A percentile compares a stretch with the other conserved stretches of the same genome.
Conservation (phyloP, 2,888 invertebrate genomes). For the Theodoxus fluviatilis region DNA sequence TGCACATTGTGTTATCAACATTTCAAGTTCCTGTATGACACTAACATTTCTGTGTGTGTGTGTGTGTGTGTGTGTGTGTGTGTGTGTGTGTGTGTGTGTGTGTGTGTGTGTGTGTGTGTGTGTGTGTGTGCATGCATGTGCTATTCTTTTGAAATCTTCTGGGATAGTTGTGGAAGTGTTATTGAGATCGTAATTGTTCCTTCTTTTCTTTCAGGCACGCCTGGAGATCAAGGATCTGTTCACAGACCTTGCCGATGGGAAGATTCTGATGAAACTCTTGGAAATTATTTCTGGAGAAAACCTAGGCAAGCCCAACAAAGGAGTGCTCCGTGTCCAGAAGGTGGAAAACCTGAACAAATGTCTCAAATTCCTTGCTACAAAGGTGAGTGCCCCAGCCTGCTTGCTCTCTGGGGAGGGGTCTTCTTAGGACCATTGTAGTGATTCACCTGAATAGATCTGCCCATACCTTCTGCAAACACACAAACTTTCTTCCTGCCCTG, state of each 20-base stretch:
- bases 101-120: conserved; percentile 10
- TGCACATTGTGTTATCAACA: not conserved
- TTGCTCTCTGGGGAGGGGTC: no score
- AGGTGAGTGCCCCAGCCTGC: conserved; percentile 71
- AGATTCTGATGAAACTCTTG: conserved; percentile 87
- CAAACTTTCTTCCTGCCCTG: no score
- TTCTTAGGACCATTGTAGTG: no score
- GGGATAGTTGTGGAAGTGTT: not conserved
- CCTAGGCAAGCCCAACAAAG: conserved; percentile 93
- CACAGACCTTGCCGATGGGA: conserved; percentile 93
- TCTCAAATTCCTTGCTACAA: conserved; percentile 92
- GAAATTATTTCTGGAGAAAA: conserved; percentile 99
- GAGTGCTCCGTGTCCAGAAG: conserved; percentile 96
- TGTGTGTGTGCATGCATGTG: not conserved
- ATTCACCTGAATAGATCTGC: no score
- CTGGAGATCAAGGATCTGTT: conserved; percentile 98
- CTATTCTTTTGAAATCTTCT: not conserved
- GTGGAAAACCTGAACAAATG: conserved; percentile 99
- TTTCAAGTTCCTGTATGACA: no score
- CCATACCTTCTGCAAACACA: no score
- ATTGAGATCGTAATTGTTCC: not conserved
- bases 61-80: conserved; percentile 3
- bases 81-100: not conserved
- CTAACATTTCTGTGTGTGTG: not conserved
- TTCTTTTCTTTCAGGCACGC: conserved; percentile 76